These are phyloP conservation scores for Drosophila anceps DNA, from an alignment of 2,888 invertebrate species.

Conservation along the genomic window DNA sequence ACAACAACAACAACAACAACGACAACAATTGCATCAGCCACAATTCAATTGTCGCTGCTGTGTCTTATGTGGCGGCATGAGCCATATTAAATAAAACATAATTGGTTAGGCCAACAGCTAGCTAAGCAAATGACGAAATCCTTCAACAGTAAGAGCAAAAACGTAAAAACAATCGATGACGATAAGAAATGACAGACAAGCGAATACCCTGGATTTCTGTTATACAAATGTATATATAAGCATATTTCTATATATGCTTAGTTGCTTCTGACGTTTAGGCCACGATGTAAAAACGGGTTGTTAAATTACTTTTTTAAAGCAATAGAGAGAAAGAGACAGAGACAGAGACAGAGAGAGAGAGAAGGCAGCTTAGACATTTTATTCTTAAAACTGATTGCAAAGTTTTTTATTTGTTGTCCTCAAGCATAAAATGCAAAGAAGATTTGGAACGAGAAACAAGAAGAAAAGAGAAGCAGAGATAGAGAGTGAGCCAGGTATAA, in stretches of 20 bases:
- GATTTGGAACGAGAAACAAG: background rate
- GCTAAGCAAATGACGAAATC: constrained; percentile 62
- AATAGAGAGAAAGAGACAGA: too few species aligned
- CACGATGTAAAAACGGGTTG: background rate
- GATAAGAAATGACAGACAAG: background rate
- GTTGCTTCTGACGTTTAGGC: background rate
- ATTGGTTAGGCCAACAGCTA: constrained; percentile 43
- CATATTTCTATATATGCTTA: too few species aligned
- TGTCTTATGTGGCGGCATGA: constrained; percentile 29
- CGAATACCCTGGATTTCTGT: constrained; percentile 8
- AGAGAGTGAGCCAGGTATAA: background rate
- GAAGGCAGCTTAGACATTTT: background rate
- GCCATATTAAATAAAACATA: constrained; percentile 51
- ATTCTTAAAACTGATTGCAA: background rate
- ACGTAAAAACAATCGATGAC: background rate
- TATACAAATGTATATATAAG: too few species aligned
- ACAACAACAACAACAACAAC: constrained; percentile 22
- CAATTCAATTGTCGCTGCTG: constrained; percentile 23
- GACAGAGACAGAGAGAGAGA: background rate
- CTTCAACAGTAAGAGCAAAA: constrained; percentile 32
- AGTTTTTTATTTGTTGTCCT: background rate
- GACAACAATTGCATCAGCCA: constrained; percentile 53
- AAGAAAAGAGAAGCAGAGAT: background rate
- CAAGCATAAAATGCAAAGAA: background rate
- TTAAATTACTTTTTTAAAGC: background rate